Evolutionary conservation across 2,888 invertebrate species (phyloP), one percentile per base, ranked within the genome.

Genomic region (Acleris sparsana): DNA sequence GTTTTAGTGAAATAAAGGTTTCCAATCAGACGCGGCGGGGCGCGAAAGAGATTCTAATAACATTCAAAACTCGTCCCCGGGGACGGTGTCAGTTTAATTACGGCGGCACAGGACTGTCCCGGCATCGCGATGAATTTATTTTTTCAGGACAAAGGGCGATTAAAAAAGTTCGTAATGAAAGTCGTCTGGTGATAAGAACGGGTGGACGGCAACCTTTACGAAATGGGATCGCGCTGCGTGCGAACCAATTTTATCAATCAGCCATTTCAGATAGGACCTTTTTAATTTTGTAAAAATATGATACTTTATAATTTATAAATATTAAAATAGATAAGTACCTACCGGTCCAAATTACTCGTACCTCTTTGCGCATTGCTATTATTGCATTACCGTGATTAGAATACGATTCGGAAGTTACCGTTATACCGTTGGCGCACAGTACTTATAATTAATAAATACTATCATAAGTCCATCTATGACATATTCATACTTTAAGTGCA

Each of bases 91-190:
- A 86, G 89, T 89, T 91, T 92, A 92, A 92, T 92, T 92, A 92
- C 90, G 79, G 80, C 73, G 69, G 39, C 39, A 13, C 77, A 70
- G 72, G 66, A 63, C 79, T 82, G 80, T 85, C 85, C 80, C 77
- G 78, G 82, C 85, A 84, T 88, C 86, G 86, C 86, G 87, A 83
- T 84, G 85, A 85, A 85, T 87, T 86, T 84, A 84, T 89, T 89
- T 80, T 89, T 90, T 87, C 85, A 82, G 82, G 80, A 91, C 89
- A 91, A 90, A 90, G 89, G 88, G 82, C 90, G 88, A 92, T 91
- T 90, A 90, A 90, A 92, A 92, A 92, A 91, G 87, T 92, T 91
- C 79, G 85, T 90, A 88, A 91, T 92, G 87, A 90, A 90, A 88
- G 82, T 86, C 83, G 79, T 77, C 79, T 80, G 79, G 76, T 80